Conservation (phyloP, 1,140 invertebrate genomes). For the Macrotrachela quadricornifera region DNA sequence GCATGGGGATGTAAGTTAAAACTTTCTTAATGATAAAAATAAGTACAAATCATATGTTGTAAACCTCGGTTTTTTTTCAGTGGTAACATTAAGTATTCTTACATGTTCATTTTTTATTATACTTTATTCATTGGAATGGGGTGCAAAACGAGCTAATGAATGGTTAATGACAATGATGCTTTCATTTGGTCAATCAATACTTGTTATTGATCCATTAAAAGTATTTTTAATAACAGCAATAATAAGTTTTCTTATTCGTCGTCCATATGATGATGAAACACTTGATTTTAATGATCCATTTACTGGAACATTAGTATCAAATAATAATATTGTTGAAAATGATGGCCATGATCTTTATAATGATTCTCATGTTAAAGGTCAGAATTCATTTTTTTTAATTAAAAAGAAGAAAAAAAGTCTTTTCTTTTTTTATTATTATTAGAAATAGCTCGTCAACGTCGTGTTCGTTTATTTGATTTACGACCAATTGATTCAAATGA, state of each 20-base stretch:
- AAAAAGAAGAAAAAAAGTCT: too few species aligned
- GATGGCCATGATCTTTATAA: too few species aligned
- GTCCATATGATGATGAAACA: constrained; percentile 32
- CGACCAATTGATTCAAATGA: constrained; percentile 18
- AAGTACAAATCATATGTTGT: too few species aligned
- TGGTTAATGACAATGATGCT: constrained; percentile 28
- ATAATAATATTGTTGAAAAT: too few species aligned
- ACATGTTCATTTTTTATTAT: constrained; percentile 25
- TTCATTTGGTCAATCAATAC: constrained; percentile 27
- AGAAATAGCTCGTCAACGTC: too few species aligned
- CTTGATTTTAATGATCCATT: too few species aligned
- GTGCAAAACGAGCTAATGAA: constrained; percentile 23
- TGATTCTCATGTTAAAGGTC: too few species aligned
- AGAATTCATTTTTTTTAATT: too few species aligned
- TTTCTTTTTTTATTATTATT: too few species aligned
- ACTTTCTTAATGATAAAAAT: too few species aligned
- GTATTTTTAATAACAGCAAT: constrained; percentile 34
- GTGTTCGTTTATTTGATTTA: constrained; percentile 1
- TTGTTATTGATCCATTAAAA: constrained; percentile 27
- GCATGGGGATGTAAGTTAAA: constrained; percentile 24
- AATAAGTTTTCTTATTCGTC: constrained; percentile 34
- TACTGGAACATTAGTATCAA: too few species aligned
- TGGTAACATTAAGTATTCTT: constrained; percentile 19
- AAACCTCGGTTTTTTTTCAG: too few species aligned
- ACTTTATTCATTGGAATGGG: constrained; percentile 30